A percentile compares a stretch with the other conserved stretches of the same genome.
These are phyloP conservation scores for Esox lucius DNA, from an alignment of 2,797 vertebrate species.

Conservation along the genomic window DNA sequence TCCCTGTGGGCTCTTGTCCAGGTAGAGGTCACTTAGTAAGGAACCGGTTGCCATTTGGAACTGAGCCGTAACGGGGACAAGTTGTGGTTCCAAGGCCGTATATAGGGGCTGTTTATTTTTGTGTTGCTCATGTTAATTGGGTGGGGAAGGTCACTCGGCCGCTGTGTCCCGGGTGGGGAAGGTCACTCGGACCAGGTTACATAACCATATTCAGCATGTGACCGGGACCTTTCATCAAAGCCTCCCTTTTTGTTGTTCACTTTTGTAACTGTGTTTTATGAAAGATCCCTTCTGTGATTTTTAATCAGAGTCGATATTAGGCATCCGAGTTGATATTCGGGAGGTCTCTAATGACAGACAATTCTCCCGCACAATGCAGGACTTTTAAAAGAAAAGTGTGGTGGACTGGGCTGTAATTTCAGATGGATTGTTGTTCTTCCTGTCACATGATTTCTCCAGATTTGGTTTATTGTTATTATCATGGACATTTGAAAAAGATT, in stretches of 20 bases:
- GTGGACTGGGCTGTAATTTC: slow-evolving; percentile 2
- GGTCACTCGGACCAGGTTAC: too few species aligned
- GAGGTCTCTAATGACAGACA: not conserved
- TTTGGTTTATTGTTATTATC: slow-evolving; percentile 7
- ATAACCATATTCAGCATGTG: not conserved
- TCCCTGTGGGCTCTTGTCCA: not conserved
- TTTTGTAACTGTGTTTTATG: slow-evolving; percentile 6
- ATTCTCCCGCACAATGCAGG: not conserved
- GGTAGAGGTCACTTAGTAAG: not conserved
- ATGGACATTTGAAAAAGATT: slow-evolving; percentile 15
- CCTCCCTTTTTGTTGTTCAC: not conserved
- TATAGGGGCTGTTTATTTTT: not conserved
- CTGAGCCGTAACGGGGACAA: not conserved
- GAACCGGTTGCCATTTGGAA: not conserved
- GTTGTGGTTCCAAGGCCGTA: not conserved
- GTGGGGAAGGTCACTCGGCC: too few species aligned
- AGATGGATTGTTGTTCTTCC: not conserved
- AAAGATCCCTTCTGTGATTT: slow-evolving; percentile 21
- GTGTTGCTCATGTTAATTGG: slow-evolving; percentile 7
- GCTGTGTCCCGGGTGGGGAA: too few species aligned
- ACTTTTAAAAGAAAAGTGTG: not conserved
- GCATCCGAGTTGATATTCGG: too few species aligned
- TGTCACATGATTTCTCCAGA: slow-evolving; percentile 9
- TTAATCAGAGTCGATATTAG: slow-evolving; percentile 3
- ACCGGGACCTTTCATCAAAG: slow-evolving; percentile 7